Evolutionary conservation across 1,140 invertebrate species (phyloP).

Genomic region (Heliconius congener): DNA sequence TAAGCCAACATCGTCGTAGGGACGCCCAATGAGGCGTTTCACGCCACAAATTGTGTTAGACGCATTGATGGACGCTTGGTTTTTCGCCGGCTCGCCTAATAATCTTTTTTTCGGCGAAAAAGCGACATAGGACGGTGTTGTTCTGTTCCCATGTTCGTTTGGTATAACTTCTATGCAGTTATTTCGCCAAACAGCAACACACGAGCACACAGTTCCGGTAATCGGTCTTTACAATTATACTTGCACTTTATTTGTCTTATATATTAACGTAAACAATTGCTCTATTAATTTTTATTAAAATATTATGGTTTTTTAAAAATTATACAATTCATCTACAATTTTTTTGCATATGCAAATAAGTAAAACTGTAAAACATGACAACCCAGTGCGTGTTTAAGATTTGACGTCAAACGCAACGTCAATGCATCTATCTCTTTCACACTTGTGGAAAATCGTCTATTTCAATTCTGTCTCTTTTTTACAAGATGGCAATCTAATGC

Average conservation of each 20-base stretch:
- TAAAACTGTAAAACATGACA: neutral
- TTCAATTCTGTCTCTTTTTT: neutral
- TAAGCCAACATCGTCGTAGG: conserved; percentile 68
- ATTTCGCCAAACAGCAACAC: conserved; percentile 87
- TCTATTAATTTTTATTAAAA: no score
- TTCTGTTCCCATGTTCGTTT: conserved; percentile 92
- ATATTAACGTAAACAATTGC: no score
- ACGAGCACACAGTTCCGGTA: conserved; percentile 86
- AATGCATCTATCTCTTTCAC: neutral
- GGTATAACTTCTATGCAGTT: conserved; percentile 93
- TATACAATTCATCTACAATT: no score
- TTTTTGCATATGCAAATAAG: neutral
- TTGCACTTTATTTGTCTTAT: no score
- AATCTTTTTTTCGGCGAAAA: conserved; percentile 85
- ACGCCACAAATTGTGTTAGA: conserved; percentile 63
- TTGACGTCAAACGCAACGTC: neutral
- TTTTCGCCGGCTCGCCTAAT: conserved; percentile 84
- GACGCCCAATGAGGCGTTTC: conserved; percentile 61
- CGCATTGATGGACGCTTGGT: conserved; percentile 69
- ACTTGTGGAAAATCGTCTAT: neutral
- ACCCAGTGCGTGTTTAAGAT: neutral
- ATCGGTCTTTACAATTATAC: no score
- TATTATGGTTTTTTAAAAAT: no score
- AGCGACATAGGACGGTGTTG: conserved; percentile 85
- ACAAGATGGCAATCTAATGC: neutral